Percentiles rank a stretch among this genome's conserved stretches.
Conservation (phyloP, 2,113 vertebrate genomes). For the Otolemur garnettii region DNA sequence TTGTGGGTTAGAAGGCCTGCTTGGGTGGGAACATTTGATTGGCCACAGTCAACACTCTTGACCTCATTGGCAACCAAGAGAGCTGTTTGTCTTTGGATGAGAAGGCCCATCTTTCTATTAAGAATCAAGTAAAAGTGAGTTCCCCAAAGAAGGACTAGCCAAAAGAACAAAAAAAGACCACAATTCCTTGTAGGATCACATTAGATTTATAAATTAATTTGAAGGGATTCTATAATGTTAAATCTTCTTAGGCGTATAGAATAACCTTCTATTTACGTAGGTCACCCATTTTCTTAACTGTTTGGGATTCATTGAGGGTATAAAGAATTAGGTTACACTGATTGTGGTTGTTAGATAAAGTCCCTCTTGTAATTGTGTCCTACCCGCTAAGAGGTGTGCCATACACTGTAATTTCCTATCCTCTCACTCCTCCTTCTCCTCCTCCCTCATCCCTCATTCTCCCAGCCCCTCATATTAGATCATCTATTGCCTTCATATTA, state of each 20-base stretch:
- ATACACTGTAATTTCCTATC: no score
- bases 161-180: background rate
- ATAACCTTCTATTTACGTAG: background rate
- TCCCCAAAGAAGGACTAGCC: background rate
- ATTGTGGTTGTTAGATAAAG: no score
- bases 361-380: no score
- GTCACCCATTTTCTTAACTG: background rate
- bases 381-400: no score
- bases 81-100: background rate
- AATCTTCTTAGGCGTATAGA: background rate
- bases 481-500: no score
- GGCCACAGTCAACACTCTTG: background rate
- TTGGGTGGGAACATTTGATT: background rate
- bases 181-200: background rate
- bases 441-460: no score
- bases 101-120: background rate
- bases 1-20: background rate
- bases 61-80: background rate
- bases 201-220: slow-evolving; percentile 4
- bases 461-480: no score
- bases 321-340: no score
- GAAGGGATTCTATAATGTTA: background rate
- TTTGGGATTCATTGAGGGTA: no score
- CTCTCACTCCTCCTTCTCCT: no score
- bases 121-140: background rate